These are phyloP conservation scores for Pemphigus obesinymphae DNA, from an alignment of 1,140 invertebrate species.

Conservation along the genomic window DNA sequence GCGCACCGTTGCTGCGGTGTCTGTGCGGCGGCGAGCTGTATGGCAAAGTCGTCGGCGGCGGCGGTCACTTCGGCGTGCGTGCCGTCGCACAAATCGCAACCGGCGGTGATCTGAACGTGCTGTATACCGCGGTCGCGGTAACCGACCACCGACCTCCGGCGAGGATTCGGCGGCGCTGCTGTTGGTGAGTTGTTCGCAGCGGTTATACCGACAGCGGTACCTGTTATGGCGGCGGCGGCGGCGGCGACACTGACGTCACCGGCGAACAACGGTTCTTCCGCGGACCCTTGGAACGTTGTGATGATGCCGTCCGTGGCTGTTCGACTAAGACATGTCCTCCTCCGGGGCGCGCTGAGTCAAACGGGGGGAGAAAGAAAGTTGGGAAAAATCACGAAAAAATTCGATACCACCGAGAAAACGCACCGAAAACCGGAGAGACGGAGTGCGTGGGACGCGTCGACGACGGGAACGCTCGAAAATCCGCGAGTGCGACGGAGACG, in stretches of 20 bases:
- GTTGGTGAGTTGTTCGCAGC: background rate
- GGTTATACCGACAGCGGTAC: background rate
- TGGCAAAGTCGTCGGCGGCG: background rate
- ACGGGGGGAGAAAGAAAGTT: too few relatives aligned
- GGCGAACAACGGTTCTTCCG: too few relatives aligned
- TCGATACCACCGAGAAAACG: too few relatives aligned
- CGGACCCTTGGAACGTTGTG: too few relatives aligned
- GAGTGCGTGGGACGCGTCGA: too few relatives aligned
- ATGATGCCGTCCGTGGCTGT: too few relatives aligned
- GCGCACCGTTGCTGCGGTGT: background rate
- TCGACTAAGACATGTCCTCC: too few relatives aligned
- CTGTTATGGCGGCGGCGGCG: background rate
- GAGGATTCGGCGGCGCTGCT: background rate
- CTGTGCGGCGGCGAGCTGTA: background rate
- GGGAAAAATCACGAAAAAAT: too few relatives aligned
- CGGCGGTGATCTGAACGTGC: background rate
- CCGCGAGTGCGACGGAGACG: too few relatives aligned
- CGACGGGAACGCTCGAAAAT: too few relatives aligned
- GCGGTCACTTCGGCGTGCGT: background rate
- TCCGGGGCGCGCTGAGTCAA: too few relatives aligned
- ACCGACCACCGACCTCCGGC: background rate
- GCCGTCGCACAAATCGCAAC: background rate
- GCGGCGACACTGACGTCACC: background rate
- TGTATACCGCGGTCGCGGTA: background rate
- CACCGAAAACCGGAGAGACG: too few relatives aligned